Conservation (phyloP, 2,888 invertebrate species). For the Phytoseiulus persimilis region DNA sequence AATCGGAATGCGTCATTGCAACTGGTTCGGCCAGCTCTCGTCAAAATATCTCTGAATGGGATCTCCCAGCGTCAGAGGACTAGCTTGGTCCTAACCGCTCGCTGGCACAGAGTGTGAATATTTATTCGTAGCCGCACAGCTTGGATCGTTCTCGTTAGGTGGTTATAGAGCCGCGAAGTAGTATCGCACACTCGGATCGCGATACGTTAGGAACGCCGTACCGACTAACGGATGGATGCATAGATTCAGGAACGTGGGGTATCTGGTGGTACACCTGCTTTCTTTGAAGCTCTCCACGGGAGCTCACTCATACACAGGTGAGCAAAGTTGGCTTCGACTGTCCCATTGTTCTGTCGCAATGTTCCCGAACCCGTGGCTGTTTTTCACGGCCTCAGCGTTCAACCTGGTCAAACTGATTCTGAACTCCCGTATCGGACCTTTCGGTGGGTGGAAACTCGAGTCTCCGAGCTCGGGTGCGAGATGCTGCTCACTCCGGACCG, state of each 20-base stretch:
- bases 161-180: too few relatives aligned
- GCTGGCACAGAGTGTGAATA: too few relatives aligned
- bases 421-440: not conserved
- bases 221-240: not conserved
- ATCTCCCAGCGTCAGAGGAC: too few relatives aligned
- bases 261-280: not conserved
- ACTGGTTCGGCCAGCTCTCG: too few relatives aligned
- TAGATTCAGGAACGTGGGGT: not conserved
- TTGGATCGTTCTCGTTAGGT: too few relatives aligned
- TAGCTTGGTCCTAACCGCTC: too few relatives aligned
- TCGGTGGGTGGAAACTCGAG: not conserved
- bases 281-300: not conserved
- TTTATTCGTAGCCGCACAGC: too few relatives aligned
- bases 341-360: constrained; percentile 5
- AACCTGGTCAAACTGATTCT: not conserved
- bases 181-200: not conserved
- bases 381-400: not conserved
- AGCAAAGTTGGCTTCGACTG: not conserved
- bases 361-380: not conserved
- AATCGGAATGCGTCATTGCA: too few relatives aligned
- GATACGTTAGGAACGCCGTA: not conserved
- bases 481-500: not conserved
- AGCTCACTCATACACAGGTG: constrained; percentile 5
- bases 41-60: too few relatives aligned
- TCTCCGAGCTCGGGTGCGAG: not conserved